Evolutionary conservation across 1,140 invertebrate species (phyloP), one percentile per base, ranked within the genome.

Genomic region (Belonocnema kinseyi): DNA sequence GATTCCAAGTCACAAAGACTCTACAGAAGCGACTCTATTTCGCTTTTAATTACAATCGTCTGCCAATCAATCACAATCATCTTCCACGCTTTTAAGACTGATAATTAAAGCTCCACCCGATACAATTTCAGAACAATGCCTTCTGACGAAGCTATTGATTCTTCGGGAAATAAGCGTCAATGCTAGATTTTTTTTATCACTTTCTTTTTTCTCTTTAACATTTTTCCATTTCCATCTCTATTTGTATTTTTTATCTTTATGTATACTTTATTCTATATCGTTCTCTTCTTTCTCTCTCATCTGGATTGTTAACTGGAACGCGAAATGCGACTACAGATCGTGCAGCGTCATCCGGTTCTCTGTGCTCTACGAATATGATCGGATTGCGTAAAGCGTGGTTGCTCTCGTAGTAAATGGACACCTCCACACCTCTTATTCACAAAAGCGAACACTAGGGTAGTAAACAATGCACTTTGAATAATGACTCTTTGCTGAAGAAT

Each of bases 91-190:
- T 66, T 66, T 66, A 66, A 66, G 26, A 66, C 61, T 33, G 61
- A 66, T 66, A 66, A 66, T 40, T 66, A 66, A 66, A 66, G 33
- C 46, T 66, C n/a, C 61, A 66, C 26, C 26, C 26, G 61, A 66
- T 40, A 66, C 61, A 66, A 46, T 26, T 21, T 17, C 10, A 21
- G 56, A 58, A 58, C 56, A 58, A 58, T 66, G 26, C 26, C 26
- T 40, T 40, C 14, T 46, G 61, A 66, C 61, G 33, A 66, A 14
- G 61, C 33, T 40, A 66, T 66, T 66, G 61, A 7, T 66, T 33
- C 61, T 66, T 66, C 14, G 61, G 33, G 61, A 66, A 66, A 66
- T 66, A 66, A 66, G 61, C 61, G 33, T 66, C 61, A 13, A 66
- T 66, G 33, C 33, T 66, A 7, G 4, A 40, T 66, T 46, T 66